Evolutionary conservation across 1,140 invertebrate genomes (phyloP).

Genomic region (Drosophila erecta): DNA sequence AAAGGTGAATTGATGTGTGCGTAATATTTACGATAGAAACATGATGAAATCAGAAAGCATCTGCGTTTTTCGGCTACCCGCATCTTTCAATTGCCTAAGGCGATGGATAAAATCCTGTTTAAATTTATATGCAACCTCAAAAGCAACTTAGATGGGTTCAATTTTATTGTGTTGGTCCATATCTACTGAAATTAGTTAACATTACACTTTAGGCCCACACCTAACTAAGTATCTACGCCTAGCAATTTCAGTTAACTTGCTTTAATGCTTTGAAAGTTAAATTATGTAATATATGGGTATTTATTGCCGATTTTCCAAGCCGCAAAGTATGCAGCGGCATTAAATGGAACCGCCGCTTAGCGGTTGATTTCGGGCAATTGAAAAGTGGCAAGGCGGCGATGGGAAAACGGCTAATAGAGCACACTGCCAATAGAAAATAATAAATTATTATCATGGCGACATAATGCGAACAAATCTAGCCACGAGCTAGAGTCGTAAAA

Average conservation of each 20-base stretch:
- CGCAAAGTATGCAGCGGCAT: constrained; percentile 32
- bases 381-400: constrained; percentile 30
- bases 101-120: not conserved
- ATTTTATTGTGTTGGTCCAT: too few species aligned
- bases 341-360: constrained; percentile 32
- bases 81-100: not conserved
- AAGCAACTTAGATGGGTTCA: too few species aligned
- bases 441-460: constrained; percentile 76
- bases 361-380: constrained; percentile 48
- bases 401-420: constrained; percentile 16
- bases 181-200: too few species aligned
- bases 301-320: not conserved
- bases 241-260: too few species aligned
- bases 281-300: not conserved
- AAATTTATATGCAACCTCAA: not conserved
- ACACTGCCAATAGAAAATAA: constrained; percentile 62
- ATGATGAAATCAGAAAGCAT: constrained; percentile 18
- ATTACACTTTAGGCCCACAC: too few species aligned
- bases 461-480: constrained; percentile 74
- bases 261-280: not conserved
- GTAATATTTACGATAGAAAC: constrained; percentile 13
- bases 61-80: constrained; percentile 13
- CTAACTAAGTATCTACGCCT: too few species aligned
- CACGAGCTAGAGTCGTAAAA: constrained; percentile 74
- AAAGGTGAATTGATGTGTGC: constrained; percentile 48